Evolutionary conservation across 1,140 invertebrate genomes (phyloP).

Genomic region (Carposina sasakii): DNA sequence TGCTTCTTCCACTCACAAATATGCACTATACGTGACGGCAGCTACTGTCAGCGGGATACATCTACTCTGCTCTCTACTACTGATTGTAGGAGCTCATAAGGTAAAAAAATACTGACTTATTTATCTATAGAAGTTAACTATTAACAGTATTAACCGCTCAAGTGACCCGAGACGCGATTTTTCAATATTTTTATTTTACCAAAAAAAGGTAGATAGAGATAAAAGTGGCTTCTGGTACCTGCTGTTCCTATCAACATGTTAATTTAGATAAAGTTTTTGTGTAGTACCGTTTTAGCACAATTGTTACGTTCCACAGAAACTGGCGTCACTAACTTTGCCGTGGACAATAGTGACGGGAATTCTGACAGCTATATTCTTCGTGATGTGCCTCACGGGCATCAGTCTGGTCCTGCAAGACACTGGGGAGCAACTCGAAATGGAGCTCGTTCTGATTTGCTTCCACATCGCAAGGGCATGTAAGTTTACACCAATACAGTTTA

Average conservation of each 20-base stretch:
- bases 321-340: conserved; percentile 48
- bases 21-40: conserved; percentile 41
- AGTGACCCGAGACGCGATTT: no score
- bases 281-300: no score
- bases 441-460: conserved; percentile 37
- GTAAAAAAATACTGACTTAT: conserved; percentile 15
- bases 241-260: no score
- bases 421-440: conserved; percentile 38
- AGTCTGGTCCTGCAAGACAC: conserved; percentile 58
- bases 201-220: no score
- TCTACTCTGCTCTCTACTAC: conserved; percentile 45
- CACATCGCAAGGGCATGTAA: conserved; percentile 51
- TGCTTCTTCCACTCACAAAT: conserved; percentile 40
- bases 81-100: conserved; percentile 54
- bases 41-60: conserved; percentile 45
- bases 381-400: conserved; percentile 52
- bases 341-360: conserved; percentile 63
- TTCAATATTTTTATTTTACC: no score
- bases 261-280: no score
- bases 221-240: no score
- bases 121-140: no score
- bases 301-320: conserved; percentile 41
- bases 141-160: no score
- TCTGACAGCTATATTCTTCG: conserved; percentile 46
- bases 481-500: conserved; percentile 12